phyloP scores from a whole-genome alignment of 2,888 invertebrate species.

The Choreutis nemorana region DNA sequence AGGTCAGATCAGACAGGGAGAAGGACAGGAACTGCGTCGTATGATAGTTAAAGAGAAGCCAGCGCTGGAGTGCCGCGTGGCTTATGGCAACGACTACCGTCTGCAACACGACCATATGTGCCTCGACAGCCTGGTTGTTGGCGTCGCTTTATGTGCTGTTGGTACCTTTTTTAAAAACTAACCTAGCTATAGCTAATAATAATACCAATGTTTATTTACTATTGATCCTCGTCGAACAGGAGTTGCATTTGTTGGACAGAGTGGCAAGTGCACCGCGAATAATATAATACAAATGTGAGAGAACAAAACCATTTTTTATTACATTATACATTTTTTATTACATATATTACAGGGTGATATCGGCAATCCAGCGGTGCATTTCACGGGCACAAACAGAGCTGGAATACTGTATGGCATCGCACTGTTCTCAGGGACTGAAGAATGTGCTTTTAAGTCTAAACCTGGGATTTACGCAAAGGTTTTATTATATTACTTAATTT shows the following conservation, averaged over 20 bases:
- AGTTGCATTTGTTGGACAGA: no score
- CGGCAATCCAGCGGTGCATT: conserved; percentile 53
- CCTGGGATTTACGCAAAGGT: conserved; percentile 58
- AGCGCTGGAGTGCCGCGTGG: conserved; percentile 30
- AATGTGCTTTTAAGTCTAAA: conserved; percentile 50
- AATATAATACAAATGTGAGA: no score
- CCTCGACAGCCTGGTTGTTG: conserved; percentile 35
- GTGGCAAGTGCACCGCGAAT: no score
- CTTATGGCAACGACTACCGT: conserved; percentile 49
- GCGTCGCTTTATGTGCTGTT: conserved; percentile 52
- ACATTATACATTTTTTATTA: conserved; percentile 8
- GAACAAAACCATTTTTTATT: conserved; percentile 4
- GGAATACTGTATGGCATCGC: conserved; percentile 51
- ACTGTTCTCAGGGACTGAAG: conserved; percentile 53
- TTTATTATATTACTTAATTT: conserved; percentile 4
- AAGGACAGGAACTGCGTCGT: conserved; percentile 49
- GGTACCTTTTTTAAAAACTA: conserved; percentile 17
- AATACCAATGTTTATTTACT: not conserved
- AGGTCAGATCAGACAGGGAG: conserved; percentile 50
- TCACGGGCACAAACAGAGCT: conserved; percentile 41
- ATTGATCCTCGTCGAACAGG: no score
- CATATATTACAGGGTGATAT: conserved; percentile 45
- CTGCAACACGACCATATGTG: conserved; percentile 54
- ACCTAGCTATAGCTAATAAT: not conserved
- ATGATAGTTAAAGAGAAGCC: conserved; percentile 45